phyloP scores from a whole-genome alignment of 1,140 invertebrate species.

The Bombyx mori region DNA sequence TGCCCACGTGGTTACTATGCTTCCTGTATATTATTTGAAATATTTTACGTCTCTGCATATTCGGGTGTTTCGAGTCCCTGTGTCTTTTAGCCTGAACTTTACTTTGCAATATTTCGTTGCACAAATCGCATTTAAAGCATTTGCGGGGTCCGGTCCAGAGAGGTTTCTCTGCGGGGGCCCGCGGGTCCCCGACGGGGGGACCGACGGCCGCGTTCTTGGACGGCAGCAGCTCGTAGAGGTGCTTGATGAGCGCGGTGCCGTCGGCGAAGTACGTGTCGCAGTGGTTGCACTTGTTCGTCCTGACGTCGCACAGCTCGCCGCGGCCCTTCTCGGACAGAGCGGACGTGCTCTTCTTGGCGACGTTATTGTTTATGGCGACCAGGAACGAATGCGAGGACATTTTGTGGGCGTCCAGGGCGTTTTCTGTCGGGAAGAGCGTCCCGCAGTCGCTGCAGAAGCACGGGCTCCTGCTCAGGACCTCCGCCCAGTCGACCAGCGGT shows the following conservation, averaged over 20 bases:
- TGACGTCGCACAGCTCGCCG: background rate
- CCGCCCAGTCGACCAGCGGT: constrained; percentile 26
- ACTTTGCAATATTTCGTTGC: too few species aligned
- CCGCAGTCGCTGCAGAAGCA: constrained; percentile 34
- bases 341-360: constrained; percentile 22
- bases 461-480: constrained; percentile 14
- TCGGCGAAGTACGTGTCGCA: constrained; percentile 28
- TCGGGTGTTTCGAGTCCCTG: too few species aligned
- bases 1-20: too few species aligned
- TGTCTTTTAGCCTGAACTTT: too few species aligned
- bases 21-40: too few species aligned
- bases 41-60: too few species aligned
- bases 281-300: constrained; percentile 23
- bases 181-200: too few species aligned
- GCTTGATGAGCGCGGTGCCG: constrained; percentile 26
- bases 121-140: too few species aligned
- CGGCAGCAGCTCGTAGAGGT: constrained; percentile 27
- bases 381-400: constrained; percentile 35
- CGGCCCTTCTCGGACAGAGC: background rate
- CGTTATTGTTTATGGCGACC: constrained; percentile 20
- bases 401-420: constrained; percentile 35
- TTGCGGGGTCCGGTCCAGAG: too few species aligned
- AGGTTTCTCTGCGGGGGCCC: too few species aligned
- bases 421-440: constrained; percentile 34
- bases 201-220: constrained; percentile 5